Conservation (phyloP, 53 echinoderm and acorn worm genomes). For the Luidia sarsii region DNA sequence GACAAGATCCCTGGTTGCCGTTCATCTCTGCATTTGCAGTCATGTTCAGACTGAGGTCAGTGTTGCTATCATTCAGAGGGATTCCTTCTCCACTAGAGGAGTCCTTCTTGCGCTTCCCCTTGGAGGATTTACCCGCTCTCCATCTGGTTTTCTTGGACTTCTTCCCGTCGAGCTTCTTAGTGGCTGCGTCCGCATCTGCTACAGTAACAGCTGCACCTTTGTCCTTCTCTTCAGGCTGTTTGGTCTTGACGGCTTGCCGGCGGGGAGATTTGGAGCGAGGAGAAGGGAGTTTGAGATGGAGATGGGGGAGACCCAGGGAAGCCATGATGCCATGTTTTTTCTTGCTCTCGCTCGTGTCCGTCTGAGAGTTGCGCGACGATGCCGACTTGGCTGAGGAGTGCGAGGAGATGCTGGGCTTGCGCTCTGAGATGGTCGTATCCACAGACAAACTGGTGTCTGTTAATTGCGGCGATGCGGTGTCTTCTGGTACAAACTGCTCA, state of each 20-base stretch:
- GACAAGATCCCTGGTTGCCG: neutral
- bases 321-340: slow-evolving; percentile 68
- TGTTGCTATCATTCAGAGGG: neutral
- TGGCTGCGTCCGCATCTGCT: neutral
- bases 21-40: neutral
- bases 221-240: neutral
- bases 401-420: slow-evolving; percentile 26
- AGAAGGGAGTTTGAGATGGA: slow-evolving; percentile 52
- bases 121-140: slow-evolving; percentile 12
- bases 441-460: slow-evolving; percentile 10
- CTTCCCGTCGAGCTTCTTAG: slow-evolving; percentile 26
- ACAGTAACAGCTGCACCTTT: neutral
- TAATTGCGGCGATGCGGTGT: too few species aligned
- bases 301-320: slow-evolving; percentile 59
- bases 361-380: slow-evolving; percentile 22
- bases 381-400: slow-evolving; percentile 24
- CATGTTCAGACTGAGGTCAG: neutral
- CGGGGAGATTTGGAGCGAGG: slow-evolving; percentile 48
- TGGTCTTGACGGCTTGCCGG: neutral
- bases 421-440: neutral
- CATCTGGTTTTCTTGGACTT: slow-evolving; percentile 16
- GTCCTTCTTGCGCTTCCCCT: slow-evolving; percentile 11
- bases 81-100: neutral
- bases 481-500: neutral
- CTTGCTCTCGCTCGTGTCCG: slow-evolving; percentile 53